Base-by-base conservation (phyloP, 2,888 invertebrate genomes). In the Boloria selene region DNA sequence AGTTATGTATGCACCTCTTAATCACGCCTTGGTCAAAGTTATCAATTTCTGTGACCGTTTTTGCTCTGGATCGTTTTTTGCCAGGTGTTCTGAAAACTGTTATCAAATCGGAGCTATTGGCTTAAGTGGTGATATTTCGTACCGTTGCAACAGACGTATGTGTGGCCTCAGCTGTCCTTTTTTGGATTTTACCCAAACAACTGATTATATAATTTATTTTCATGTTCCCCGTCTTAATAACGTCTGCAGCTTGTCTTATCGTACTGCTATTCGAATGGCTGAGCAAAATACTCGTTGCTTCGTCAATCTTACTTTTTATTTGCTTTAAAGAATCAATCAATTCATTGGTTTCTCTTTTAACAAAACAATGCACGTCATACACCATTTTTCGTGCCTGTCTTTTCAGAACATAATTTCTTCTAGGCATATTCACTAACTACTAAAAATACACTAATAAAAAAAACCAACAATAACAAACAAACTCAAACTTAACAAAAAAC, bases 1-100 rank as follows among this genome's bases (percentile, higher is more conserved):
- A 79, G 65, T 77, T 79, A 50, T 81, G 77, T 7, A 80, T 72
- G 44, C 73, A 74, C 22, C 76, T 75, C 70, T 73, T 79, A 22
- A 80, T 76, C 0, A 78, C 75, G 4, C 74, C 72, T 68, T 75
- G 73, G 53, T 77, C 74, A 55, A 79, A 79, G 44, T 53, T 72
- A 47, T 78, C 76, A 3, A 78, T 72, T 1, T 61, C 73, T 4
- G 77, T 79, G 0, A 79, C 68, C 16, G 64, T 22, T 22, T 22
- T 22, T 22, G 22, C 22, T 22, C 22, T 22, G 22, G 22, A 22
- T 22, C 22, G 68, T 62, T 74, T 76, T 26, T 77, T 31, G 18
- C 74, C 74, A 14, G 77, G 77, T 42, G 76, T 77, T 47, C 74
- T 67, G 61, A 77, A 76, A 4, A 73, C 71, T 7, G 61, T 16